Evolutionary conservation across 2,113 vertebrate species (phyloP), one percentile per base, ranked within the genome.

Genomic region (Phyllopteryx taeniolatus): DNA sequence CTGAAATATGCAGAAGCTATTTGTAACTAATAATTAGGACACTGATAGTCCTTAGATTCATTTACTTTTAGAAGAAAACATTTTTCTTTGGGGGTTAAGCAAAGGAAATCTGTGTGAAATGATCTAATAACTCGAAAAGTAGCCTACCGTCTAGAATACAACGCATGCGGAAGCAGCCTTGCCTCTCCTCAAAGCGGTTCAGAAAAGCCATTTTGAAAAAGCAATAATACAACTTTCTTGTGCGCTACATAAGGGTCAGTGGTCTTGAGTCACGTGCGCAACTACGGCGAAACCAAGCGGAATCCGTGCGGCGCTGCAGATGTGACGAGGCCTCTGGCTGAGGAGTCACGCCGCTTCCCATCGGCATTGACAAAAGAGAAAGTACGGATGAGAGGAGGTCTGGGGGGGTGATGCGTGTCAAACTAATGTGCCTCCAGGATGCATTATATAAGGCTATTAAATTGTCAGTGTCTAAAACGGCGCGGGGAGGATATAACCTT

Each of bases 401-500:
- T 77, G 54, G 39, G 56, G 72, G 75, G 75, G 78, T 76, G 79
- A 83, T 87, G 82, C 82, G 83, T 86, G 87, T 89, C 88, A 91
- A 87, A 90, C 90, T 87, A 90, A 88, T 84, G 80, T 87, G 89
- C 86, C 87, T 89, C 69, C 76, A 82, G 87, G 90, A 89, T 68
- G 77, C 83, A 83, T 93, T 93, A 91, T 87, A 87, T 91, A 92
- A 93, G 84, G 80, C 91, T 91, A 85, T 91, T 91, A 93, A 89
- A 85, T 81, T 89, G 88, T 87, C 91, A 88, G 77, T 76, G 80
- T 90, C 86, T 88, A 85, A 85, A 88, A 86, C 82, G 77, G 81
- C 60, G 76, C 76, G 70, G 63, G 61, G 86, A 77, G 83, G 85
- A 86, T 78, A 79, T 85, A 87, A 83, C 83, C 89, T 90, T 89